Evolutionary conservation across 2,888 invertebrate species (phyloP), one percentile per base, ranked within the genome.

Genomic region (Shargacucullia verbasci): DNA sequence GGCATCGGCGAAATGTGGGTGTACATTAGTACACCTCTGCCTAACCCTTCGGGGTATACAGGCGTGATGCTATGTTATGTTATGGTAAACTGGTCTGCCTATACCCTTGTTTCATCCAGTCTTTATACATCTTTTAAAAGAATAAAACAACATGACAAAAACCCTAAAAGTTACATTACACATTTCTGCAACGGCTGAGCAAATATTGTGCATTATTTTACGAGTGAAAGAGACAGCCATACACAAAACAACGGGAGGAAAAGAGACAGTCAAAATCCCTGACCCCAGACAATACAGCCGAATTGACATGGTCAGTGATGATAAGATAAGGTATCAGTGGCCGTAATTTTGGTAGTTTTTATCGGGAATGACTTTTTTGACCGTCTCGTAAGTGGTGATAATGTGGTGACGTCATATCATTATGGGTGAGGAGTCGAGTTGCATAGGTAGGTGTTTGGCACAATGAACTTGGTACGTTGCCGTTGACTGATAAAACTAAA

Each of bases 281-380:
- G 91, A 92, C 92, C 92, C 87, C 82, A 78, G 79, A 40, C 88
- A 92, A 90, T 78, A 74, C 74, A 40, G 79, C 77, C 79, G 74
- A 84, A 84, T 80, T 78, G 57, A 73, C 62, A 63, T 79, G 91
- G 92, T 91, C 91, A 89, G 84, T 87, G 82, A 79, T 82, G 82
- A 82, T 76, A 69, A 65, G 88, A 90, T 89, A 87, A 70, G 12
- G 45, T 83, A 85, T 80, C 85, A 71, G 57, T 37, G 35, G 64
- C 73, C 34, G 34, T 47, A 57, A 65, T 56, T 74, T 82, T 63
- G 74, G 72, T 61, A 69, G 37, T 64, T 59, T 60, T 46, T 45
- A 37, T 7, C 7, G 29, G 29, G 29, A 1, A 6, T 59, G 50
- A 49, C 48, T 35, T 14, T 0, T 15, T 10, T 64, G 69, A 68